Base-by-base conservation (phyloP, 2,797 vertebrate species). In the Coccyzus lansbergi region DNA sequence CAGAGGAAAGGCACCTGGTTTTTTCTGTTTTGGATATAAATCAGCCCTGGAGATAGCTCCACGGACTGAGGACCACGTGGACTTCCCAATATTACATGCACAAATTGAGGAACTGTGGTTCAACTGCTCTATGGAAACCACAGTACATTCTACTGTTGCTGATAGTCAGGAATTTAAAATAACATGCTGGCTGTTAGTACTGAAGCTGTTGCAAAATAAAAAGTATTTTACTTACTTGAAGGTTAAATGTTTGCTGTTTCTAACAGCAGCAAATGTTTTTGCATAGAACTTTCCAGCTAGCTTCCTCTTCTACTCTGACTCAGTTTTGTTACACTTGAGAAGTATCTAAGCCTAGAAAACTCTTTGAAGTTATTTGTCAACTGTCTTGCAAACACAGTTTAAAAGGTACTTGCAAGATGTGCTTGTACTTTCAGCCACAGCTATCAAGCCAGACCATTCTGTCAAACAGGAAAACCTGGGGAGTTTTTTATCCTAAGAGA, bases 231-330 rank as follows among this genome's bases (percentile, higher is more conserved):
- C 56, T 74, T 92, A 58, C 72, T 75, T 70, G 65, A 83, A 92
- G 80, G 68, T 46, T 86, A 77, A 85, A 83, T 67, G 53, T 86
- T 90, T 92, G 77, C 42, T 6, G 0, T 91, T 78, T 77, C 44
- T 76, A 93, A 77, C 28, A 85, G 76, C 70, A 72, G 71, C 31
- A 90, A 83, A 67, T 70, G 25, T 85, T 90, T 96, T 83, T 0
- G 0, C 52, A 65, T 40, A 19, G n/a, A 89, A 44, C 46, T 90
- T 76, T 76, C 62, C 59, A 86, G 3, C 59, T 86, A 72, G 46
- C 65, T 89, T 92, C 46, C 34, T 88, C 40, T 68, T 77, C 52
- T 88, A 36, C 51, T 76, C 81, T 95, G 81, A 90, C 49, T 96
- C 78, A 88, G 58, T 84, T 95, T 94, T 91, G 63, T 91, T 64